Conservation (phyloP, 2,888 invertebrate genomes). For the Galeruca laticollis region DNA sequence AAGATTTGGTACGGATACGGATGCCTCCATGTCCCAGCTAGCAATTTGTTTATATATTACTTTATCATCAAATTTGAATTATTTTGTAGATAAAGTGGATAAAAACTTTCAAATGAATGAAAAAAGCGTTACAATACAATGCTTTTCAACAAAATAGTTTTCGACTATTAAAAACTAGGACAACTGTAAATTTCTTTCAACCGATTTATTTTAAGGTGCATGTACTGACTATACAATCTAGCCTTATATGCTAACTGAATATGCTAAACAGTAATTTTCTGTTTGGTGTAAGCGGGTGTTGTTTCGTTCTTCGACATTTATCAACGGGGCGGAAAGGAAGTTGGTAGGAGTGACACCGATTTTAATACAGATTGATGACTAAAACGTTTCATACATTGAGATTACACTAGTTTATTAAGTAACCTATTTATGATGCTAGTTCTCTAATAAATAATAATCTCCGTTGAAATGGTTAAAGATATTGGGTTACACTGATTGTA, state of each 20-base stretch:
- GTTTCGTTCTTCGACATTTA: constrained; percentile 11
- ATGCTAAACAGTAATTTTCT: constrained; percentile 9
- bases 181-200: neutral
- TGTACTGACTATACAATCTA: constrained; percentile 7
- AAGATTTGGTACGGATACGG: too few relatives aligned
- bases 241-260: constrained; percentile 9
- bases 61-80: too few relatives aligned
- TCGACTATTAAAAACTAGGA: neutral
- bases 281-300: constrained; percentile 8
- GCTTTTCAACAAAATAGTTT: neutral
- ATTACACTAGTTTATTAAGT: neutral
- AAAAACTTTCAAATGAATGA: too few relatives aligned
- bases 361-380: neutral
- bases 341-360: constrained; percentile 12
- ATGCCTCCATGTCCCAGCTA: too few relatives aligned
- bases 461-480: too few relatives aligned
- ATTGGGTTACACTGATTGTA: too few relatives aligned
- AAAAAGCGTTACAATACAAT: neutral
- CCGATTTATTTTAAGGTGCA: constrained; percentile 5
- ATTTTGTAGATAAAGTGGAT: too few relatives aligned
- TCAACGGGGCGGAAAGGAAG: constrained; percentile 7
- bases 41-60: too few relatives aligned
- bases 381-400: neutral
- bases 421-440: too few relatives aligned
- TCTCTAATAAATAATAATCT: too few relatives aligned